These are phyloP conservation scores for Centropus unirufus DNA, from an alignment of 2,113 vertebrate genomes.

Conservation along the genomic window DNA sequence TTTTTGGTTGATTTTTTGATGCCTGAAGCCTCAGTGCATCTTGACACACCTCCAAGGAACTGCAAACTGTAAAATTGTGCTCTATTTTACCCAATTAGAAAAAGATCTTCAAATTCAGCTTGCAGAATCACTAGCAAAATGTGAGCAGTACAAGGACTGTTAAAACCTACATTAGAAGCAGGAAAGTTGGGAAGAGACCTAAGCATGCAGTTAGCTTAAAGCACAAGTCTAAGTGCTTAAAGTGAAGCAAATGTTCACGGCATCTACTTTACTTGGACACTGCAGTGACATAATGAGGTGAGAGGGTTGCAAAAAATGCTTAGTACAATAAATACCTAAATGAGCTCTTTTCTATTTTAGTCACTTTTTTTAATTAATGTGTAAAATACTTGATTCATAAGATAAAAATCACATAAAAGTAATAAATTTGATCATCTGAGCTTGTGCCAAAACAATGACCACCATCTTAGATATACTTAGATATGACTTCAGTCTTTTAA, in stretches of 20 bases:
- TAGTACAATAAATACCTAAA: not conserved
- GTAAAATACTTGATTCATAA: not conserved
- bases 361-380: not conserved
- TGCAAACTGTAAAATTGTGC: not conserved
- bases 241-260: not conserved
- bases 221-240: not conserved
- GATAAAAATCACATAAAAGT: not conserved
- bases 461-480: not conserved
- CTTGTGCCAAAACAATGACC: not conserved
- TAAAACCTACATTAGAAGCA: not conserved
- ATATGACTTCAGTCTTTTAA: not conserved
- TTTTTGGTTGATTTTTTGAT: conserved; percentile 48
- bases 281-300: not conserved
- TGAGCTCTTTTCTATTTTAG: not conserved
- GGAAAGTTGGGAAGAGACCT: not conserved
- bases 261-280: not conserved
- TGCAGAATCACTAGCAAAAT: not conserved
- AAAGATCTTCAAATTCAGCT: conserved; percentile 1
- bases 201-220: not conserved
- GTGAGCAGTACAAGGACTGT: not conserved
- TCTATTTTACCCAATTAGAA: conserved; percentile 16
- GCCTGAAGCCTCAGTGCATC: not conserved
- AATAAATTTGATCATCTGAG: not conserved
- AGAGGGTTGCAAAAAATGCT: not conserved
- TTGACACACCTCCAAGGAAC: not conserved